A percentile compares a stretch with the other conserved stretches of the same genome.
Conservation (phyloP, 92 coral and sea anemone species). For the Umimayanthus kanabou region DNA sequence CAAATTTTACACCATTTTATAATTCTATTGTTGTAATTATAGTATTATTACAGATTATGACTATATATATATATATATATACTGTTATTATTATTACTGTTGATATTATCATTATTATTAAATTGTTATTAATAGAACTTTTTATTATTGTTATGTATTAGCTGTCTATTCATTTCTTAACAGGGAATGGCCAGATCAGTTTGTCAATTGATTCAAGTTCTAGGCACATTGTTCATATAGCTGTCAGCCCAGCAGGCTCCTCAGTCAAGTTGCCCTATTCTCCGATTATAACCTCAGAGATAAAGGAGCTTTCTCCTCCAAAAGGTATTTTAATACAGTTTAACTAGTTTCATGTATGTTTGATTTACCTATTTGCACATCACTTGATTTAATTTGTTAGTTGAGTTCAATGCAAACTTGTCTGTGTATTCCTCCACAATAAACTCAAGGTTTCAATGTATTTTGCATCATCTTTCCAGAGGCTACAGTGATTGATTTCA, state of each 20-base stretch:
- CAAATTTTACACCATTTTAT: too few relatives aligned
- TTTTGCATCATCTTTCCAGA: slow-evolving; percentile 58
- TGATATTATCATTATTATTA: too few relatives aligned
- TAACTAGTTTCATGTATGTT: slow-evolving; percentile 23
- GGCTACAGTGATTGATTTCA: slow-evolving; percentile 86
- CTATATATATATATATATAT: too few relatives aligned
- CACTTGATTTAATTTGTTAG: background rate
- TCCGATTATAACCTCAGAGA: slow-evolving; percentile 50
- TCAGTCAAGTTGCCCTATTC: slow-evolving; percentile 60
- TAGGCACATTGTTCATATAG: slow-evolving; percentile 46
- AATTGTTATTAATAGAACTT: background rate
- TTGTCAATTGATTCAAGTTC: slow-evolving; percentile 69
- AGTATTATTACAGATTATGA: too few relatives aligned
- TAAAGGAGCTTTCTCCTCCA: slow-evolving; percentile 34
- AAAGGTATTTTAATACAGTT: slow-evolving; percentile 44
- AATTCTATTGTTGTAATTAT: too few relatives aligned
- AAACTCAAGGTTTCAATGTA: background rate
- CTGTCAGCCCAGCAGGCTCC: slow-evolving; percentile 38
- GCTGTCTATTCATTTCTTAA: background rate
- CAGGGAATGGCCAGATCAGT: slow-evolving; percentile 95
- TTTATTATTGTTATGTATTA: background rate
- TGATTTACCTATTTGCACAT: background rate
- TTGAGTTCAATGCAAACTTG: background rate
- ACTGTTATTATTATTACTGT: too few relatives aligned
- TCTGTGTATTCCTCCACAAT: background rate